A percentile compares a stretch with the other conserved stretches of the same genome.
Conservation (phyloP, 64 coral and sea anemone genomes). For the Porites lutea region DNA sequence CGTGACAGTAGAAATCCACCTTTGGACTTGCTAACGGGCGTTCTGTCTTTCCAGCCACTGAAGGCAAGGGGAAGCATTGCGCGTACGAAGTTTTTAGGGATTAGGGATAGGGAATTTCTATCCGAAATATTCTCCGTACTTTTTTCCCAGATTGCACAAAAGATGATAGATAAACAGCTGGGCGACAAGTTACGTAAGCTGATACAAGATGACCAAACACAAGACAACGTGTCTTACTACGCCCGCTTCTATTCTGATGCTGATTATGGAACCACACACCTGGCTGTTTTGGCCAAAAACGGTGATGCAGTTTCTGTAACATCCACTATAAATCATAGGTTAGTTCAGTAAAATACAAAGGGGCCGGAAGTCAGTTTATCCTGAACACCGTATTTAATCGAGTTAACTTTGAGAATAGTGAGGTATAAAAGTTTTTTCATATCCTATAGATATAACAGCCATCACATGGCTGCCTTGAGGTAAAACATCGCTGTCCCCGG, state of each 20-base stretch:
- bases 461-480: too few relatives aligned
- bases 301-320: constrained; percentile 96
- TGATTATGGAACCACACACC: constrained; percentile 77
- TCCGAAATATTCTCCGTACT: too few relatives aligned
- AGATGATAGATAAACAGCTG: constrained; percentile 24
- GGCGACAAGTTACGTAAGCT: constrained; percentile 70
- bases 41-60: too few relatives aligned
- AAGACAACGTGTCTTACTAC: constrained; percentile 67
- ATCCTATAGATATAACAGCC: too few relatives aligned
- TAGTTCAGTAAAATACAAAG: not conserved
- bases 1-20: too few relatives aligned
- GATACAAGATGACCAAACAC: constrained; percentile 76
- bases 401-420: too few relatives aligned
- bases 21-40: too few relatives aligned
- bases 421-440: too few relatives aligned
- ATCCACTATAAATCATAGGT: constrained; percentile 84
- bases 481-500: constrained; percentile 77
- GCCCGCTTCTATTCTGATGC: constrained; percentile 66
- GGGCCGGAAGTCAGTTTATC: not conserved
- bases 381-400: too few relatives aligned
- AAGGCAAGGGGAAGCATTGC: too few relatives aligned
- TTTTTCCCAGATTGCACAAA: not conserved
- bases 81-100: too few relatives aligned
- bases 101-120: too few relatives aligned
- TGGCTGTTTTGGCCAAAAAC: constrained; percentile 78